Evolutionary conservation across 2,888 invertebrate genomes (phyloP).

Genomic region (Fragum whitleyi): DNA sequence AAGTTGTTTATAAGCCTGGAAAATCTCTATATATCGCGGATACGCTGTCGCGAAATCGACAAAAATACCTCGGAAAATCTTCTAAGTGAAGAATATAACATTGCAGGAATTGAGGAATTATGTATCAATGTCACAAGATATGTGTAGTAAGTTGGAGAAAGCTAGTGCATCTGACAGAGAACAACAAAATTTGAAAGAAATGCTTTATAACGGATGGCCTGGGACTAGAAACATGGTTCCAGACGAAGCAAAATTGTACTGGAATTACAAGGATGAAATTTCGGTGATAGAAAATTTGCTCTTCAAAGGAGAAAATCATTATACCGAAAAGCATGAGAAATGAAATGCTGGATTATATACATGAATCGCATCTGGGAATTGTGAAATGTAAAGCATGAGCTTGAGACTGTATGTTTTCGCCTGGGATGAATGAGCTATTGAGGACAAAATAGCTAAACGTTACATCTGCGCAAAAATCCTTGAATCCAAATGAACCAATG

Average conservation of each 20-base stretch:
- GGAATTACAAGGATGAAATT: conserved; percentile 56
- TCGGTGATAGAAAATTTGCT: conserved; percentile 29
- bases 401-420: conserved; percentile 53
- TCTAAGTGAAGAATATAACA: conserved; percentile 16
- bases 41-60: neutral
- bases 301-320: conserved; percentile 31
- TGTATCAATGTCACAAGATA: conserved; percentile 16
- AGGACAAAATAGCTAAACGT: conserved; percentile 38
- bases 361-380: conserved; percentile 52
- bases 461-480: conserved; percentile 24
- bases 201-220: conserved; percentile 24
- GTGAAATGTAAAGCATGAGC: conserved; percentile 53
- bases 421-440: conserved; percentile 43
- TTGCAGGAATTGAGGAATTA: conserved; percentile 29
- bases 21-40: conserved; percentile 31
- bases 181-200: conserved; percentile 12
- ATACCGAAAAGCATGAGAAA: conserved; percentile 35
- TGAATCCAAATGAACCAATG: conserved; percentile 27
- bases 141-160: conserved; percentile 18
- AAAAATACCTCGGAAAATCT: conserved; percentile 11
- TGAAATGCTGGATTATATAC: conserved; percentile 40
- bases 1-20: conserved; percentile 30
- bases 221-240: neutral
- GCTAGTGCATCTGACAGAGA: conserved; percentile 21
- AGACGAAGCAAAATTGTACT: conserved; percentile 26